Percentiles rank a stretch among this genome's conserved stretches.
Conservation (phyloP, 2,113 vertebrate genomes). For the Varanus komodoensis region DNA sequence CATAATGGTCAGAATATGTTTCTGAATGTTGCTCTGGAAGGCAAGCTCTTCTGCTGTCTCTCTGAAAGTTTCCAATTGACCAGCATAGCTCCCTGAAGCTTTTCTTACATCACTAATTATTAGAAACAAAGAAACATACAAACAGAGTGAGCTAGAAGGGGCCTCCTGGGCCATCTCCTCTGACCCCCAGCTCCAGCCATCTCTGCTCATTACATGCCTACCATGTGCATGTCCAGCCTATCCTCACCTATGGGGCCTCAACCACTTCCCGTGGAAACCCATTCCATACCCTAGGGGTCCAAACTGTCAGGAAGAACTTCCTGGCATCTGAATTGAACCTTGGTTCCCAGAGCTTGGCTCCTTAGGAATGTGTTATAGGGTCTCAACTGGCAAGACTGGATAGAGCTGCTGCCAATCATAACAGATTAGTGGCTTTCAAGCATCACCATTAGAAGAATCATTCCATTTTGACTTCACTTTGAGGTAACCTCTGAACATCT, state of each 20-base stretch:
- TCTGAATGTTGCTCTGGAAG: not conserved
- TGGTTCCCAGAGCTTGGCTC: no score
- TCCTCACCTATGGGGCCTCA: no score
- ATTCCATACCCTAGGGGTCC: no score
- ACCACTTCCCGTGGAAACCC: no score
- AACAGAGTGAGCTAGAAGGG: no score
- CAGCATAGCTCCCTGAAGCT: not conserved
- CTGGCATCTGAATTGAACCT: no score
- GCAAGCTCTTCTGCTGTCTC: not conserved
- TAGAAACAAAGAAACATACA: not conserved
- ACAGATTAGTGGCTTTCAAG: not conserved
- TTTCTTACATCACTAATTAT: not conserved
- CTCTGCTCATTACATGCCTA: no score
- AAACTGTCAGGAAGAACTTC: no score
- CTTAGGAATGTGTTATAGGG: not conserved
- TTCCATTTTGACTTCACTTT: not conserved
- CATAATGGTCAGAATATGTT: not conserved
- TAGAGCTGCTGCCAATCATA: not conserved
- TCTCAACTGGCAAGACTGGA: not conserved
- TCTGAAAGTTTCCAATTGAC: not conserved
- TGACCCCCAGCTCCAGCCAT: no score
- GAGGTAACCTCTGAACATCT: no score
- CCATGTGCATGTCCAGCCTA: no score
- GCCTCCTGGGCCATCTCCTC: no score
- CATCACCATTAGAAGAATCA: not conserved